phyloP scores from a whole-genome alignment of 2,797 vertebrate species.

The Galaxias olidus region DNA sequence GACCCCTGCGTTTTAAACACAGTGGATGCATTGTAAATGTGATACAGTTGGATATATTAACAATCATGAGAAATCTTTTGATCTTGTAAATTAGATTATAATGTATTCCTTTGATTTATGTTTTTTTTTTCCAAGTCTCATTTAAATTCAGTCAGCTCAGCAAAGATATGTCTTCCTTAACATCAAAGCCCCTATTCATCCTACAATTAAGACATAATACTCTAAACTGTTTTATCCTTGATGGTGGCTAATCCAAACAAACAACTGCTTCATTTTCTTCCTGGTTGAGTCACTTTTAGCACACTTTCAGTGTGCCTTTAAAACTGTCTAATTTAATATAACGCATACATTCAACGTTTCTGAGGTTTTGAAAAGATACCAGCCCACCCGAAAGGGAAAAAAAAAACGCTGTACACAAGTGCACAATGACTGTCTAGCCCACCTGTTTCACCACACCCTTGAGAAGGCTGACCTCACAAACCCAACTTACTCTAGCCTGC shows the following conservation, averaged over 20 bases:
- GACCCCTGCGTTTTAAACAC: constrained; percentile 64
- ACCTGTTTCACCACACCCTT: constrained; percentile 50
- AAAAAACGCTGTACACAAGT: constrained; percentile 47
- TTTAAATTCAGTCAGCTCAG: constrained; percentile 73
- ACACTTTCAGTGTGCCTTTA: not conserved
- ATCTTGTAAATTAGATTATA: constrained; percentile 79
- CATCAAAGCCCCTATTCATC: constrained; percentile 32
- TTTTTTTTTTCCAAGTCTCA: constrained; percentile 57
- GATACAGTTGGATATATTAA: constrained; percentile 71
- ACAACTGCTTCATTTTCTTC: too few species aligned
- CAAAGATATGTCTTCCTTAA: constrained; percentile 71
- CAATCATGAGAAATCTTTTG: constrained; percentile 73
- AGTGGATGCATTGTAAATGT: constrained; percentile 59
- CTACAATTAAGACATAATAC: constrained; percentile 25
- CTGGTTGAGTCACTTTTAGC: not conserved
- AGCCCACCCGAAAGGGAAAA: constrained; percentile 46
- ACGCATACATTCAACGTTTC: constrained; percentile 19
- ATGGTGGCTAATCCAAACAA: too few species aligned
- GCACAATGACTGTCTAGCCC: constrained; percentile 64
- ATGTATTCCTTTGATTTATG: constrained; percentile 78
- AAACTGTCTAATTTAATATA: too few species aligned
- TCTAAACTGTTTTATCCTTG: not conserved
- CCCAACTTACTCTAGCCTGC: constrained; percentile 44
- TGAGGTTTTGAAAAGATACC: constrained; percentile 54
- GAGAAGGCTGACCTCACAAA: constrained; percentile 52